Percentiles rank a stretch among this genome's conserved stretches.
phyloP scores from a whole-genome alignment of 2,888 invertebrate species.

The Watsonalla binaria region DNA sequence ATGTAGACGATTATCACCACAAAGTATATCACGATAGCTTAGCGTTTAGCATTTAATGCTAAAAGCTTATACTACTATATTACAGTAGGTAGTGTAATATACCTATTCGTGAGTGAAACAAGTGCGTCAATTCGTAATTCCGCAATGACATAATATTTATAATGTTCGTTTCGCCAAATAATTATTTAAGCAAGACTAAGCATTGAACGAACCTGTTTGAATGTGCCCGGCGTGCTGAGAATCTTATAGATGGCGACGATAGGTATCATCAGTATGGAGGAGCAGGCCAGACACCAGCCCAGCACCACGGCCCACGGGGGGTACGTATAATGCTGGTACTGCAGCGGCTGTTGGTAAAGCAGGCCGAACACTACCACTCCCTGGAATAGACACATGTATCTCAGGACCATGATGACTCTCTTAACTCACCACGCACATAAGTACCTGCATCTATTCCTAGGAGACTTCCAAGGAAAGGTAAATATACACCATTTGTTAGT shows the following conservation, averaged over 20 bases:
- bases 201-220: slow-evolving; percentile 76
- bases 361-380: slow-evolving; percentile 83
- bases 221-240: slow-evolving; percentile 81
- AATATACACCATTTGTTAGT: too few relatives aligned
- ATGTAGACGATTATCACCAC: too few relatives aligned
- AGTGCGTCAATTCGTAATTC: too few relatives aligned
- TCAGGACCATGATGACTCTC: too few relatives aligned
- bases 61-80: too few relatives aligned
- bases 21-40: too few relatives aligned
- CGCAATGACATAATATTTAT: too few relatives aligned
- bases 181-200: neutral
- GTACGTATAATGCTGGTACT: slow-evolving; percentile 83
- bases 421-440: too few relatives aligned
- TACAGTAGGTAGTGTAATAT: too few relatives aligned
- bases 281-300: slow-evolving; percentile 85
- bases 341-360: slow-evolving; percentile 81
- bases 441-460: too few relatives aligned
- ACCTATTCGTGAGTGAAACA: neutral
- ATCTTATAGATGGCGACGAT: slow-evolving; percentile 81
- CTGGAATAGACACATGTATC: slow-evolving; percentile 51
- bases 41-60: neutral
- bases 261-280: slow-evolving; percentile 86
- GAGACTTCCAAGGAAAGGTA: too few relatives aligned
- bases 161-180: too few relatives aligned
- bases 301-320: slow-evolving; percentile 85